These are phyloP conservation scores for Hirtodrosophila confusa DNA, from an alignment of 2,888 invertebrate species.

Conservation along the genomic window DNA sequence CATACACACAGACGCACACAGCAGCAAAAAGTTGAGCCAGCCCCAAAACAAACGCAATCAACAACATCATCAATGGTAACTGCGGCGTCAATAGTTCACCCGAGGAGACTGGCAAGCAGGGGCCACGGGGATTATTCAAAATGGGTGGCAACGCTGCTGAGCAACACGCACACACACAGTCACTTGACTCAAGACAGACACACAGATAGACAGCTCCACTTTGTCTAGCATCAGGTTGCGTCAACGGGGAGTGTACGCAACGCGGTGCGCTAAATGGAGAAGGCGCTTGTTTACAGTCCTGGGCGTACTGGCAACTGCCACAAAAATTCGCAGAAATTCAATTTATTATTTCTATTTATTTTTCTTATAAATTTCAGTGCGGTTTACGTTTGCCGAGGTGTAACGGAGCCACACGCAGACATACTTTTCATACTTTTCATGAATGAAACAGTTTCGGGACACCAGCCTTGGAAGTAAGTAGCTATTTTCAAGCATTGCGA, in stretches of 20 bases:
- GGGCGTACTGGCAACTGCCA: conserved; percentile 18
- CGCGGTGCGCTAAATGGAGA: conserved; percentile 1
- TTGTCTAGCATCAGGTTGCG: conserved; percentile 20
- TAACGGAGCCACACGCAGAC: conserved; percentile 24
- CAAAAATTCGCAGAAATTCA: conserved; percentile 62
- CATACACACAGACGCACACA: conserved; percentile 12
- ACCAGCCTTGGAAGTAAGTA: conserved; percentile 34
- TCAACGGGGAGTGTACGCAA: conserved; percentile 52
- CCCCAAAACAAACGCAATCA: conserved; percentile 53
- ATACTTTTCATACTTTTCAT: conserved; percentile 30
- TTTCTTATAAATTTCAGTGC: conserved; percentile 36
- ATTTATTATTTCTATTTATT: conserved; percentile 55
- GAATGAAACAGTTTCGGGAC: conserved; percentile 32
- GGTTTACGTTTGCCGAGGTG: conserved; percentile 33
- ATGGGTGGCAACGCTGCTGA: conserved; percentile 47
- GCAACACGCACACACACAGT: neutral
- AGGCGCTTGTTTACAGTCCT: conserved; percentile 31
- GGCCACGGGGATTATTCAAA: conserved; percentile 43
- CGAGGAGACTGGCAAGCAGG: neutral
- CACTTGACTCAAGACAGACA: conserved; percentile 3
- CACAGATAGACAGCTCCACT: conserved; percentile 1
- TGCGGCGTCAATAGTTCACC: conserved; percentile 57
- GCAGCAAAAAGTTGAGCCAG: conserved; percentile 31
- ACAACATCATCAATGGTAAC: conserved; percentile 61
- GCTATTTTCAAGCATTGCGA: conserved; percentile 46